A percentile compares a stretch with the other conserved stretches of the same genome.
Conservation (phyloP, 2,888 invertebrate genomes). For the Scaptomyza parva region DNA sequence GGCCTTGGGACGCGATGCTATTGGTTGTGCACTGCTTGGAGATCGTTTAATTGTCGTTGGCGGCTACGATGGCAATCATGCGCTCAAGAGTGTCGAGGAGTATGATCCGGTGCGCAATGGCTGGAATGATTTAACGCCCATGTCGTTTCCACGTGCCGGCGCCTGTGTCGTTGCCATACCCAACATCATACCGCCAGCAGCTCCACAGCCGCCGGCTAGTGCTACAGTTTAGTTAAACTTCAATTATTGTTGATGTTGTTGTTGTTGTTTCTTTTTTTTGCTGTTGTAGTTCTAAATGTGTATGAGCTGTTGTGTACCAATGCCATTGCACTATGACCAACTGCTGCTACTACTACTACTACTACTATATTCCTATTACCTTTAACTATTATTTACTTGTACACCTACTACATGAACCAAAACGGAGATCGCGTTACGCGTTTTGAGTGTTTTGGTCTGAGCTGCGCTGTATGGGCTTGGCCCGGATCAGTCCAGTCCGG, state of each 20-base stretch:
- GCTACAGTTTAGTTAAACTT: conserved; percentile 84
- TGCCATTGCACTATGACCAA: conserved; percentile 34
- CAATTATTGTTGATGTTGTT: conserved; percentile 48
- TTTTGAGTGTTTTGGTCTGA: not conserved
- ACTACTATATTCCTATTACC: conserved; percentile 15
- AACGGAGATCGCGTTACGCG: not conserved
- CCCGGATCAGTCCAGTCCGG: not conserved
- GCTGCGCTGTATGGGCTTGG: not conserved
- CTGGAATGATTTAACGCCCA: conserved; percentile 91
- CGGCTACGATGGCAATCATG: conserved; percentile 96
- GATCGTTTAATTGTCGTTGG: conserved; percentile 92
- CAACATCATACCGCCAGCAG: conserved; percentile 83
- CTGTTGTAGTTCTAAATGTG: conserved; percentile 25
- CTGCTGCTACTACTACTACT: conserved; percentile 42
- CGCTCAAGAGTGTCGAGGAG: conserved; percentile 94
- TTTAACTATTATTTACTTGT: conserved; percentile 5
- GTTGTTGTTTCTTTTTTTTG: conserved; percentile 36
- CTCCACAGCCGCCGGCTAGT: conserved; percentile 80
- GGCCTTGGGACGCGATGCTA: conserved; percentile 93
- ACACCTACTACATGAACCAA: conserved; percentile 10
- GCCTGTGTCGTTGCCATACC: conserved; percentile 92
- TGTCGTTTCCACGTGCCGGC: conserved; percentile 94
- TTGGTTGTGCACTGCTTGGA: conserved; percentile 93
- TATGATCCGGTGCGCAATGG: conserved; percentile 94
- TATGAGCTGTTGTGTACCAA: conserved; percentile 29